Evolutionary conservation across 2,797 vertebrate species (phyloP), one percentile per base, ranked within the genome.

Genomic region (Odontamblyopus rebecca): DNA sequence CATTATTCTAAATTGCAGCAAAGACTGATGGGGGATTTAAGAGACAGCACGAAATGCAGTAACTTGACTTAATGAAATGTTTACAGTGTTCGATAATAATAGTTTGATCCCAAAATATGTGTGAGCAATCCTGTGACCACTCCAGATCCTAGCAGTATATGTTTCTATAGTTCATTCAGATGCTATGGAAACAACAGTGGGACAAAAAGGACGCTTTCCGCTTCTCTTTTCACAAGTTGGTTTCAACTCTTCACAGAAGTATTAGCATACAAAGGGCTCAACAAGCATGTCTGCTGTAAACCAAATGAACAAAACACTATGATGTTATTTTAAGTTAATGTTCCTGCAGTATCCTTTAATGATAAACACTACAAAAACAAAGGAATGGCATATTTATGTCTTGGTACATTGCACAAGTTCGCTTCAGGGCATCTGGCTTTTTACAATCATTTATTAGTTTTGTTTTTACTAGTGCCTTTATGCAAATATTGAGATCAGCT

Each of bases 391-490:
- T 9, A 53, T 23, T 23, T 59, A 61, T 64, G 64, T 16, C 18
- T 41, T 48, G 41, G 16, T 61, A 57, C 38, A 27, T 68, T 74
- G 48, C 68, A 69, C 67, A 73, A 69, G 72, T 73, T 48, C 57
- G 75, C 23, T 72, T 9, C 8, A 69, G 68, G 80, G 69, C 50
- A 41, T 57, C 67, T 71, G 51, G 32, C 80, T 76, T 79, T 86
- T 82, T 80, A 63, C 74, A 77, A 73, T 79, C 71, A 70, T 69
- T 73, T 72, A 80, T 83, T 76, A 76, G 51, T 64, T 70, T 81
- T 41, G 76, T 74, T 79, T 66, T 53, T 48, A 44, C 30, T 65
- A 72, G 88, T 93, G 91, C 90, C 89, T 92, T 91, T 62, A 85
- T 70, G 27, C 48, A 53, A 76, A 67, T 32, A 82, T 73, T 78